These are phyloP conservation scores for Tribolium madens DNA, from an alignment of 1,140 invertebrate genomes.

Conservation along the genomic window DNA sequence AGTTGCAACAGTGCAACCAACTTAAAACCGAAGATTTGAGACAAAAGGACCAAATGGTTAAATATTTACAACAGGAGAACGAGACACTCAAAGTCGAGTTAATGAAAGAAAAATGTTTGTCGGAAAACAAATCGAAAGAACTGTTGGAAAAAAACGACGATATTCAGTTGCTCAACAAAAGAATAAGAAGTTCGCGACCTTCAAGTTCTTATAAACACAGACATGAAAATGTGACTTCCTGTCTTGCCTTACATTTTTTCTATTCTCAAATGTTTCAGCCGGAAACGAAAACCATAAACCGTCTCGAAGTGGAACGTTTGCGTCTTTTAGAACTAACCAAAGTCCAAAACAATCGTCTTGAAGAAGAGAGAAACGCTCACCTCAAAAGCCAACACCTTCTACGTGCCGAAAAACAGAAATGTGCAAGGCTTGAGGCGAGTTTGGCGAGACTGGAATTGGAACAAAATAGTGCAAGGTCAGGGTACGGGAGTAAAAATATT, in stretches of 20 bases:
- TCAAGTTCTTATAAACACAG: constrained; percentile 43
- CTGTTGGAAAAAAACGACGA: constrained; percentile 30
- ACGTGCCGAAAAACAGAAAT: constrained; percentile 57
- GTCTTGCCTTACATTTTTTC: background rate
- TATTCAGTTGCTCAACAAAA: constrained; percentile 39
- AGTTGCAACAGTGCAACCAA: constrained; percentile 39
- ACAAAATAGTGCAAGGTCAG: constrained; percentile 4
- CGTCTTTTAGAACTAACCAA: constrained; percentile 69
- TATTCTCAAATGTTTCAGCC: background rate
- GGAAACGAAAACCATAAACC: constrained; percentile 24
- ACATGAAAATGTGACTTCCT: constrained; percentile 63
- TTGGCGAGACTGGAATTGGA: constrained; percentile 58
- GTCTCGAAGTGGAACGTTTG: constrained; percentile 70
- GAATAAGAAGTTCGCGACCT: constrained; percentile 39
- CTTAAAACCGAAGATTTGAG: constrained; percentile 43
- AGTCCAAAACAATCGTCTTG: constrained; percentile 67
- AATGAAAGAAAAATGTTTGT: constrained; percentile 37
- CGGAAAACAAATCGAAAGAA: constrained; percentile 47
- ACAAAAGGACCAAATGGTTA: constrained; percentile 48
- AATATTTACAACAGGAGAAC: constrained; percentile 49
- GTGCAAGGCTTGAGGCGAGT: constrained; percentile 58
- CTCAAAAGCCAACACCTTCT: constrained; percentile 54
- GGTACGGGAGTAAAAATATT: constrained; percentile 17
- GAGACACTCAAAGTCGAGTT: constrained; percentile 49
- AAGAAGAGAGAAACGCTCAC: constrained; percentile 66